A percentile compares a stretch with the other conserved stretches of the same genome.
phyloP scores from a whole-genome alignment of 2,797 vertebrate genomes.

The Sphenodon punctatus region DNA sequence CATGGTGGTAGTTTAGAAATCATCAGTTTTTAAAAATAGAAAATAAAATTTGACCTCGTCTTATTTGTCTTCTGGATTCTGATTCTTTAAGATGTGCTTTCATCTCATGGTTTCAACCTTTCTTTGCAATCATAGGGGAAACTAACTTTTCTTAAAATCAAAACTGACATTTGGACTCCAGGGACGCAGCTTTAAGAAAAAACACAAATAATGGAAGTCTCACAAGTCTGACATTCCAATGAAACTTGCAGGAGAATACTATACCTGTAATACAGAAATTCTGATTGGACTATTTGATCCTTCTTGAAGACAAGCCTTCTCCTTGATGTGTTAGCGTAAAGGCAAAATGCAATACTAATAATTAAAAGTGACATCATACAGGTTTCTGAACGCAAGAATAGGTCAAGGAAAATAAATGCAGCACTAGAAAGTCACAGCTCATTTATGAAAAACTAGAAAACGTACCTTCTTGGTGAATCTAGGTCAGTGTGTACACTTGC shows the following conservation, averaged over 20 bases:
- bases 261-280: neutral
- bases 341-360: neutral
- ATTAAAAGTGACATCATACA: neutral
- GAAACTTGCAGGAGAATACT: neutral
- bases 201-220: too few species aligned
- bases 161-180: too few species aligned
- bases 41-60: too few species aligned
- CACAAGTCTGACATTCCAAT: too few species aligned
- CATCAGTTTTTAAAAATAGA: too few species aligned
- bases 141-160: too few species aligned
- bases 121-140: too few species aligned
- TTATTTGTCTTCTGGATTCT: neutral
- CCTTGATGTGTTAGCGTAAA: neutral
- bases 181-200: too few species aligned
- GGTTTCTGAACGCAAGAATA: neutral
- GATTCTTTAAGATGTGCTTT: neutral
- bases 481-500: neutral
- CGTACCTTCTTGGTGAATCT: neutral
- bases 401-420: neutral
- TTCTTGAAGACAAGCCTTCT: neutral
- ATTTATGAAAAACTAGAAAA: neutral
- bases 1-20: too few species aligned
- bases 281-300: neutral
- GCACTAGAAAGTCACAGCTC: neutral
- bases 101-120: too few species aligned